These are phyloP conservation scores for Thryonomys swinderianus DNA, from an alignment of 2,113 vertebrate genomes.

Conservation along the genomic window DNA sequence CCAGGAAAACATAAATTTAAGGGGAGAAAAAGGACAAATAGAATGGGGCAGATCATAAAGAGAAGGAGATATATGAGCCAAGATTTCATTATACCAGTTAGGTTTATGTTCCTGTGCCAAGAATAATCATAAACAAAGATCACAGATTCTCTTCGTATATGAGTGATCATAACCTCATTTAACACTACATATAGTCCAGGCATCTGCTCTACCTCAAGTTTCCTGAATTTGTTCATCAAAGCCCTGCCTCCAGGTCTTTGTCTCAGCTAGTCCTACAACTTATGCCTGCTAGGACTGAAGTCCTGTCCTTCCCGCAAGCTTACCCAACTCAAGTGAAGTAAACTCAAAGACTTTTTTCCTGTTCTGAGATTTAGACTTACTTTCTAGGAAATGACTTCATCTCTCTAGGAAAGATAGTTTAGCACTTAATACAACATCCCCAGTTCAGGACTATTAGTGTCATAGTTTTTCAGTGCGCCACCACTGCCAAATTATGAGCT, in stretches of 20 bases:
- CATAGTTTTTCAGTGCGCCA: neutral
- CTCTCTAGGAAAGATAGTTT: neutral
- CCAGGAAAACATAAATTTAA: slow-evolving; percentile 60
- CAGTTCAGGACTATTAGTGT: neutral
- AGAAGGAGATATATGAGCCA: slow-evolving; percentile 39
- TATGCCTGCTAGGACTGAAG: neutral
- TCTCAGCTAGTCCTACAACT: neutral
- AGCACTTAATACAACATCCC: neutral
- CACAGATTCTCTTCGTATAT: neutral
- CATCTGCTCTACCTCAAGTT: neutral
- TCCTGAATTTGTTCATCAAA: neutral
- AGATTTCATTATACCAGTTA: slow-evolving; percentile 44
- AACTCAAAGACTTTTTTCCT: neutral
- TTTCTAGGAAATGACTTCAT: neutral
- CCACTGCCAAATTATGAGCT: neutral
- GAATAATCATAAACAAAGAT: slow-evolving; percentile 44
- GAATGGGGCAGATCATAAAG: neutral
- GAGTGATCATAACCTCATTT: neutral
- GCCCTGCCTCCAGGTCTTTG: neutral
- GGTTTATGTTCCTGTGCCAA: neutral
- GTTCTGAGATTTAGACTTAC: neutral
- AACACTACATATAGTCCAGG: neutral
- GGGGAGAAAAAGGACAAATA: slow-evolving; percentile 61
- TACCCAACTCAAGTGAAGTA: neutral
- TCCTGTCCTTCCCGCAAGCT: neutral